A percentile compares a stretch with the other conserved stretches of the same genome.
Conservation (phyloP, 2,888 invertebrate species). For the Cybosia mesomella region DNA sequence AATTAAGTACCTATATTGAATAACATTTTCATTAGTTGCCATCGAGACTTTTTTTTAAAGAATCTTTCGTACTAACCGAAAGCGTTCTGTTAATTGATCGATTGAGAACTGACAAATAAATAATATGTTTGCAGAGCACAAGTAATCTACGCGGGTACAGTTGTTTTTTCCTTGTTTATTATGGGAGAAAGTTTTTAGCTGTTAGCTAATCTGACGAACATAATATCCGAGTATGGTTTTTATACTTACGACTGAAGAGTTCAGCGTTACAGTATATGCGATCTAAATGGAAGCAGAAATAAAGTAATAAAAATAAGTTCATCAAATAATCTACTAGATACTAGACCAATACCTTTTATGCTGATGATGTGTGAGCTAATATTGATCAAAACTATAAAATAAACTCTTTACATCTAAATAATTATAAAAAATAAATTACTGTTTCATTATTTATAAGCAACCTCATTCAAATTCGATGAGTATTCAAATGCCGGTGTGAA, state of each 20-base stretch:
- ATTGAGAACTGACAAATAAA: not conserved
- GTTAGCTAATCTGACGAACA: not conserved
- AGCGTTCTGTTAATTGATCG: not conserved
- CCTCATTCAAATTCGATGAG: no score
- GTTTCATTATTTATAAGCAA: no score
- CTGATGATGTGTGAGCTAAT: not conserved
- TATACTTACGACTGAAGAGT: not conserved
- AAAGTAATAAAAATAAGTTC: no score
- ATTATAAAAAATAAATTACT: no score
- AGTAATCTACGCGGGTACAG: not conserved
- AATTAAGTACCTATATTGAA: not conserved
- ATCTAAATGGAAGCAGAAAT: not conserved
- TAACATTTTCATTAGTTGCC: not conserved
- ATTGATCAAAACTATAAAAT: not conserved
- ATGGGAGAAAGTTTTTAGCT: not conserved
- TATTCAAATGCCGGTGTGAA: no score
- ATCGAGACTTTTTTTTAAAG: not conserved
- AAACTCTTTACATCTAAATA: not conserved
- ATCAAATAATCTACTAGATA: not conserved
- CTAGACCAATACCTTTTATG: not conserved
- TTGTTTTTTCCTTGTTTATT: not conserved
- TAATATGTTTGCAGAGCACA: not conserved
- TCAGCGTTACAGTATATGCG: not conserved
- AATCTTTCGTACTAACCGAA: not conserved
- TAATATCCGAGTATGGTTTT: slow-evolving; percentile 3